Evolutionary conservation across 1,140 invertebrate genomes (phyloP).

Genomic region (Temnothorax nylanderi): DNA sequence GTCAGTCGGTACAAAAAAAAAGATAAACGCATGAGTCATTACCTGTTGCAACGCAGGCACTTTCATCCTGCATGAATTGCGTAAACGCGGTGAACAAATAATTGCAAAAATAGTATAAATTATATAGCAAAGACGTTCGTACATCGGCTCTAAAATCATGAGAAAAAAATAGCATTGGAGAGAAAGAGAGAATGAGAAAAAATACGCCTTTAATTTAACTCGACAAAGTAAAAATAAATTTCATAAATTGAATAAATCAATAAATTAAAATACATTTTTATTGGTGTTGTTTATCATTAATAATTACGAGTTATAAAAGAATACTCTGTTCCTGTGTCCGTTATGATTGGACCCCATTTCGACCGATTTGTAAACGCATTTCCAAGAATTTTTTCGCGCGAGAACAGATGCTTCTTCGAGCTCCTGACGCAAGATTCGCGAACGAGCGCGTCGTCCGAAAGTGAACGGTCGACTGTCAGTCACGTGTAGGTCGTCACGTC

Average conservation of each 20-base stretch:
- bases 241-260: background rate
- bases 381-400: background rate
- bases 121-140: background rate
- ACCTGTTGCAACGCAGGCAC: background rate
- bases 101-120: background rate
- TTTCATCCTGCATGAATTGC: background rate
- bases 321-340: too few species aligned
- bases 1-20: conserved; percentile 49
- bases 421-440: background rate
- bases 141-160: background rate
- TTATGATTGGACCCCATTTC: background rate
- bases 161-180: background rate
- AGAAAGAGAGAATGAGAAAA: background rate
- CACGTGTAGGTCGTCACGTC: background rate
- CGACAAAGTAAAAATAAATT: background rate
- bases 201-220: background rate
- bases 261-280: background rate
- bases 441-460: background rate
- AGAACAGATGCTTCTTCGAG: background rate
- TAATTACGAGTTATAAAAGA: background rate
- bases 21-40: conserved; percentile 10
- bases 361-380: background rate
- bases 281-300: background rate
- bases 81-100: background rate
- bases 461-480: background rate